Evolutionary conservation across 2,113 vertebrate genomes (phyloP).

Genomic region (Pachypanchax playfairii): DNA sequence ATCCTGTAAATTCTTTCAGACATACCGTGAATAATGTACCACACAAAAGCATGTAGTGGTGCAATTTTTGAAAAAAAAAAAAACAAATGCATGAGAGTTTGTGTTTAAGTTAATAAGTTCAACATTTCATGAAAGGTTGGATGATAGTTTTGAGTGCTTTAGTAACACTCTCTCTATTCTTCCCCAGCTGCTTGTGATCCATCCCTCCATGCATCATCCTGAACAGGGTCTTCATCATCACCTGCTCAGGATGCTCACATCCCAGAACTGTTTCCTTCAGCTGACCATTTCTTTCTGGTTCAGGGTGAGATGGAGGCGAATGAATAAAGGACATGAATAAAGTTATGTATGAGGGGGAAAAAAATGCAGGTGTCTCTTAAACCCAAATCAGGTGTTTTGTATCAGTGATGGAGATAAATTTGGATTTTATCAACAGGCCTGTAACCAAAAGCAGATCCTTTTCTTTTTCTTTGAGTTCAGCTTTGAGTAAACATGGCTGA

Average conservation of each 20-base stretch:
- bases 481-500: conserved; percentile 46
- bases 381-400: not conserved
- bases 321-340: not conserved
- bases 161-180: no score
- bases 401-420: conserved; percentile 8
- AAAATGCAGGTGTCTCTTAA: not conserved
- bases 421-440: conserved; percentile 61
- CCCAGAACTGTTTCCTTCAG: not conserved
- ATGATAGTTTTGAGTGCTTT: no score
- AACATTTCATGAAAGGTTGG: no score
- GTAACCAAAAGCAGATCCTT: conserved; percentile 24
- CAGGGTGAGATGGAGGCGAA: no score
- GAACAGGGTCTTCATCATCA: no score
- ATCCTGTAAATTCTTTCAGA: not conserved
- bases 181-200: no score
- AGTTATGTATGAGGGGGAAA: not conserved
- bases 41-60: not conserved
- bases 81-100: no score
- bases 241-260: not conserved
- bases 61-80: no score
- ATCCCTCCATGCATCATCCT: no score
- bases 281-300: no score
- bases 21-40: not conserved
- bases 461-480: conserved; percentile 65
- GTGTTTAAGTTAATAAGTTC: no score